Base-by-base conservation (phyloP, 2,888 invertebrate genomes). In the Agonopterix subpropinquella region DNA sequence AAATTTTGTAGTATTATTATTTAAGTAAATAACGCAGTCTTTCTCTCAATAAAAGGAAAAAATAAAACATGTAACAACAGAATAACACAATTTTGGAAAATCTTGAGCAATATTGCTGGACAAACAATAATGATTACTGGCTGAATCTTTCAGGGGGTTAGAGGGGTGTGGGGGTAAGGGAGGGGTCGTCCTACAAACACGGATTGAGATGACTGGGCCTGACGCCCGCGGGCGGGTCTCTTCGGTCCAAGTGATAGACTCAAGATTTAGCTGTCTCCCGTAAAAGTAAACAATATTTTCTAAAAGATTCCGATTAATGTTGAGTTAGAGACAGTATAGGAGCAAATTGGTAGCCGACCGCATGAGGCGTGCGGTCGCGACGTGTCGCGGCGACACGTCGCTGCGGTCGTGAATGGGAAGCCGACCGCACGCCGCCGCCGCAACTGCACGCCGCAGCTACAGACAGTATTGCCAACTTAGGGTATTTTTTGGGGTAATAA, bases 151-250 rank as follows among this genome's bases (percentile, higher is more conserved):
- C 28, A 59, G 43, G 46, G 48, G 54, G 46, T 52, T 42, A 39
- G 47, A 55, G 48, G 49, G 48, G 53, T 53, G 57, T 53, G 55
- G 56, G 55, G 57, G 52, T 50, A 47, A 52, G 54, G 48, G 56
- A 51, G 56, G 56, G 49, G 49, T 54, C 63, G 73, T 67, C 71
- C 75, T 68, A 73, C 72, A 71, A 76, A 75, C 75, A 75, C 67
- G 70, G 72, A 73, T 73, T 71, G 74, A 74, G 73, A 74, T 72
- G 78, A 66, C 77, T 73, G 73, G 64, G 67, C 66, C 64, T 67
- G 76, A 72, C 73, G 76, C 72, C 69, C 67, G 75, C 63, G 66
- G 71, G 67, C 61, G 48, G 43, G 45, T 43, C 51, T 28, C 42
- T 28, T 35, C 50, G 64, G 64, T 45, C n/a, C 53, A 64, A 68